Conservation (phyloP, 2,888 invertebrate species). For the Cabera pusaria region DNA sequence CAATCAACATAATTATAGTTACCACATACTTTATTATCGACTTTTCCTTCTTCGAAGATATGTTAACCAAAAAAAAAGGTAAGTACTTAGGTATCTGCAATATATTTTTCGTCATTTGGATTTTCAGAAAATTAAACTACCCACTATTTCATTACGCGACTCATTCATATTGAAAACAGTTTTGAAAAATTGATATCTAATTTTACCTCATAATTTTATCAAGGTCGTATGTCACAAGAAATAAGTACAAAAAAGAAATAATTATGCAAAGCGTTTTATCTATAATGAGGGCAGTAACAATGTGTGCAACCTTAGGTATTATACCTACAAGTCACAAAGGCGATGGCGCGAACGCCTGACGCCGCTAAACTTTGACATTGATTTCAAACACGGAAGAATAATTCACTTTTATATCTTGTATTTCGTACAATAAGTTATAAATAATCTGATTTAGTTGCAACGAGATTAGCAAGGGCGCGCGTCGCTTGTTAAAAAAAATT, state of each 20-base stretch:
- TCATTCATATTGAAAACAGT: no score
- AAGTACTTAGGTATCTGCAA: no score
- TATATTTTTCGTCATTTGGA: no score
- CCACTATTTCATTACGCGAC: no score
- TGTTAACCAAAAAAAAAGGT: no score
- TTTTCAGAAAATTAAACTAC: no score
- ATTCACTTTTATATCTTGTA: no score
- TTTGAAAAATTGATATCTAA: slow-evolving; percentile 3
- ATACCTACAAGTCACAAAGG: slow-evolving; percentile 15
- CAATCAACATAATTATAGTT: no score
- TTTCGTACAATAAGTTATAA: slow-evolving; percentile 21
- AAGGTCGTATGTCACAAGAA: slow-evolving; percentile 31
- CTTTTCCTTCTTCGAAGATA: no score
- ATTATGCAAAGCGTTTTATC: slow-evolving; percentile 37
- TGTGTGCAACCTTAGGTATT: slow-evolving; percentile 29
- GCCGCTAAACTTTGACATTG: slow-evolving; percentile 51
- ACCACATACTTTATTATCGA: no score
- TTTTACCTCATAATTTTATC: slow-evolving; percentile 18
- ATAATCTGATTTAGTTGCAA: slow-evolving; percentile 32
- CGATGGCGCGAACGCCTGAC: slow-evolving; percentile 39
- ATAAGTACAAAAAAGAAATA: slow-evolving; percentile 27
- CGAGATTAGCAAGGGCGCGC: slow-evolving; percentile 37
- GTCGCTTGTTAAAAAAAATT: no score
- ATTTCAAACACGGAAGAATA: slow-evolving; percentile 52
- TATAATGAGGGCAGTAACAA: slow-evolving; percentile 41